Conservation (phyloP, 2,113 vertebrate genomes). For the Lamprologus sp. region DNA sequence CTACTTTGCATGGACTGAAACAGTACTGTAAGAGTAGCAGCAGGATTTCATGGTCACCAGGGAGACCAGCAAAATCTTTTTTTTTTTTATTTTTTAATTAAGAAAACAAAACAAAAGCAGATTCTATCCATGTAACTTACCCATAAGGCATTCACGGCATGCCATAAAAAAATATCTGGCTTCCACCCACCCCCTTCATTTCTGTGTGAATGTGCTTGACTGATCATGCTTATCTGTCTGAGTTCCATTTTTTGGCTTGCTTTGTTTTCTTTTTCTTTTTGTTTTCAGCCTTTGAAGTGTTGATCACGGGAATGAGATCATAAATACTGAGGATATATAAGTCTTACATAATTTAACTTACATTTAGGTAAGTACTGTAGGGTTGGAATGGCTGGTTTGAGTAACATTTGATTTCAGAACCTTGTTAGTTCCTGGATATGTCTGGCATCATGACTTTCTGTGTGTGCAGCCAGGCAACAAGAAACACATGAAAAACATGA, state of each 20-base stretch:
- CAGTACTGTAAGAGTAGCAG: not conserved
- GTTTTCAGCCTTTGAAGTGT: not conserved
- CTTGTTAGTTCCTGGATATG: not conserved
- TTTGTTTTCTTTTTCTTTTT: not conserved
- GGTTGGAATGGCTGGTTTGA: not conserved
- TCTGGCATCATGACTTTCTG: not conserved
- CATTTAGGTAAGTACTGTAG: not conserved
- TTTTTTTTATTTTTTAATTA: not conserved
- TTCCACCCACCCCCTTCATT: not conserved
- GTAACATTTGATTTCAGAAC: not conserved
- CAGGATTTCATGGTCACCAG: not conserved
- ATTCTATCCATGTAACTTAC: not conserved
- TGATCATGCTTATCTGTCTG: not conserved
- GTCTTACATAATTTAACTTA: not conserved
- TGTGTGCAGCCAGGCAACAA: not conserved
- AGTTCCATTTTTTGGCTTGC: not conserved
- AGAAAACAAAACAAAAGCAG: not conserved
- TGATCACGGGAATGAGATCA: not conserved
- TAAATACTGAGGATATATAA: accelerated
- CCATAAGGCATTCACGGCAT: not conserved
- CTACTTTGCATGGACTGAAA: not conserved
- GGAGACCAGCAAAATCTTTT: not conserved
- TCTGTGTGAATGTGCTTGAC: not conserved
- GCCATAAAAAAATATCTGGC: not conserved
- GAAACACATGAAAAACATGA: not conserved